Conservation (phyloP, 1,140 invertebrate genomes). For the Drosophila tristis region DNA sequence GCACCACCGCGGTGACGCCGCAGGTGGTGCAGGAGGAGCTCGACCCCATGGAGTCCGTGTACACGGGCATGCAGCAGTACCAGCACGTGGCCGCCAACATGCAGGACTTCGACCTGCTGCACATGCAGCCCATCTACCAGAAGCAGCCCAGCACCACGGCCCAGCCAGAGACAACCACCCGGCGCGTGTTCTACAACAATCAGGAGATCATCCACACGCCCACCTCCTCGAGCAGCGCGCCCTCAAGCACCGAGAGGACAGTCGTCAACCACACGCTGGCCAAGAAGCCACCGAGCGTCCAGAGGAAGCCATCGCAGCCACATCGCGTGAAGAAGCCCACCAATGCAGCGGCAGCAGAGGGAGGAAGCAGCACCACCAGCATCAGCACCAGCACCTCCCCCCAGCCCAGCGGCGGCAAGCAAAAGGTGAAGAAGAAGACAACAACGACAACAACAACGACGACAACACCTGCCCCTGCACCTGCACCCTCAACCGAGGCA, state of each 20-base stretch:
- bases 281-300: slow-evolving; percentile 62
- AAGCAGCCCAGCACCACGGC: slow-evolving; percentile 57
- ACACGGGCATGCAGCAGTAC: slow-evolving; percentile 80
- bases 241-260: slow-evolving; percentile 41
- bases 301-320: slow-evolving; percentile 60
- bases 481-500: slow-evolving; percentile 37
- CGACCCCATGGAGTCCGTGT: slow-evolving; percentile 75
- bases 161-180: slow-evolving; percentile 65
- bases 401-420: slow-evolving; percentile 46
- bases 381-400: slow-evolving; percentile 16
- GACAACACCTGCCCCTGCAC: slow-evolving; percentile 41
- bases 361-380: slow-evolving; percentile 9
- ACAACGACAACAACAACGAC: slow-evolving; percentile 56
- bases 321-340: slow-evolving; percentile 66
- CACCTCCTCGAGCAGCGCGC: slow-evolving; percentile 27
- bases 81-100: slow-evolving; percentile 69
- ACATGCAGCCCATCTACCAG: slow-evolving; percentile 80
- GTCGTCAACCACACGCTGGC: slow-evolving; percentile 42
- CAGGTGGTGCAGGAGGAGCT: slow-evolving; percentile 80
- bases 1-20: slow-evolving; percentile 66
- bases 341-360: slow-evolving; percentile 22
- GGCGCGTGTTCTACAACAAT: slow-evolving; percentile 75
- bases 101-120: slow-evolving; percentile 67
- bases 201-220: slow-evolving; percentile 72
- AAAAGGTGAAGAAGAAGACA: slow-evolving; percentile 72